Percentiles rank a stretch among this genome's conserved stretches.
Conservation (phyloP, 2,888 invertebrate genomes). For the Abrostola triplasia region DNA sequence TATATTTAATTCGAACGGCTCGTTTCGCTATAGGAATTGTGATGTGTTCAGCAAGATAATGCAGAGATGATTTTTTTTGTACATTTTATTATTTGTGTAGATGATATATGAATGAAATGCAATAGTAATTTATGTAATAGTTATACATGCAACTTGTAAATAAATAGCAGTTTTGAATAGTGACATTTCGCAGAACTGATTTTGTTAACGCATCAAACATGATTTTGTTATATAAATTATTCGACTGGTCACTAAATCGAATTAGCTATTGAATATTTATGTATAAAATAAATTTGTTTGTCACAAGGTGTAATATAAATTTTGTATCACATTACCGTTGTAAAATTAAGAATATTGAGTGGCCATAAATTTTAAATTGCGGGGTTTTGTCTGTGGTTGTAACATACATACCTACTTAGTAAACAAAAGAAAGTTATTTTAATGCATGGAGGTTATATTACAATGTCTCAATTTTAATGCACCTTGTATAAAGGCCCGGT, state of each 20-base stretch:
- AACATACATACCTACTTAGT: conserved; percentile 24
- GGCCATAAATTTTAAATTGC: conserved; percentile 79
- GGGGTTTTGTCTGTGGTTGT: conserved; percentile 69
- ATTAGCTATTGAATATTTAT: conserved; percentile 62
- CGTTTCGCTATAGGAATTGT: conserved; percentile 80
- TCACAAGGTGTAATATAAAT: conserved; percentile 67
- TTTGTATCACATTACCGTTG: conserved; percentile 77
- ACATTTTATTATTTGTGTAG: conserved; percentile 84
- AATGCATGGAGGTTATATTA: conserved; percentile 41
- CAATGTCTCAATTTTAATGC: conserved; percentile 29
- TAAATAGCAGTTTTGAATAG: conserved; percentile 76
- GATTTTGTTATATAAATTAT: conserved; percentile 56
- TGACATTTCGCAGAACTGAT: conserved; percentile 58
- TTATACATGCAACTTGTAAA: conserved; percentile 82
- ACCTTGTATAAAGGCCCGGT: conserved; percentile 30
- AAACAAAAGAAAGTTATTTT: conserved; percentile 45
- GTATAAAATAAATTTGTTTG: conserved; percentile 59
- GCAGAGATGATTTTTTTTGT: conserved; percentile 76
- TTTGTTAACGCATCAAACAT: conserved; percentile 61
- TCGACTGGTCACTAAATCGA: conserved; percentile 71
- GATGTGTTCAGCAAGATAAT: conserved; percentile 82
- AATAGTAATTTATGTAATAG: conserved; percentile 88
- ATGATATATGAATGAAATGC: conserved; percentile 83
- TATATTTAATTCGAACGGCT: conserved; percentile 66
- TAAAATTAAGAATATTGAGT: conserved; percentile 84